phyloP scores from a whole-genome alignment of 2,888 invertebrate genomes.

The Andrena praecox region DNA sequence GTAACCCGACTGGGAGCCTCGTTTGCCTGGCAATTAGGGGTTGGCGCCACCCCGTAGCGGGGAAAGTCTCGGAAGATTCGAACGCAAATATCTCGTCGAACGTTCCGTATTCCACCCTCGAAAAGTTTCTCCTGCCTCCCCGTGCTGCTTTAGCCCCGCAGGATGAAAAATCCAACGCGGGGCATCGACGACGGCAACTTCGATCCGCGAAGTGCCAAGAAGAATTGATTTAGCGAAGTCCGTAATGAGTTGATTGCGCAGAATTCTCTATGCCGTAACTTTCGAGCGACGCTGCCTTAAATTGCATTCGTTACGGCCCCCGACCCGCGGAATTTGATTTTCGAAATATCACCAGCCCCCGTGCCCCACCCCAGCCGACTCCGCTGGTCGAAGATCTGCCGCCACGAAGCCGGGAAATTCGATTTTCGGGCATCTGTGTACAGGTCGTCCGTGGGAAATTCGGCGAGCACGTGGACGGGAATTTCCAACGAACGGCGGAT shows the following conservation, averaged over 20 bases:
- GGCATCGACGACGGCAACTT: constrained; percentile 29
- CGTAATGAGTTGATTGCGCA: constrained; percentile 69
- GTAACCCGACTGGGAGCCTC: not conserved
- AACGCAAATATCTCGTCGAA: not conserved
- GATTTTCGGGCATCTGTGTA: constrained; percentile 66
- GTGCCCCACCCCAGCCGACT: not conserved
- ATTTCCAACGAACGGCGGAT: constrained; percentile 37
- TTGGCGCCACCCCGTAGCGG: not conserved
- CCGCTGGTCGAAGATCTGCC: constrained; percentile 36
- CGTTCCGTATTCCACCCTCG: not conserved
- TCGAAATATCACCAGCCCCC: constrained; percentile 60
- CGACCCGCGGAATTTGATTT: constrained; percentile 68
- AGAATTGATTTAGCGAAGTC: constrained; percentile 69
- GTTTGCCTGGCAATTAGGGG: constrained; percentile 11
- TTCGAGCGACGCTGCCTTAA: constrained; percentile 61
- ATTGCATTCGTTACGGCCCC: constrained; percentile 66
- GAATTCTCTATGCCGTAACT: constrained; percentile 64
- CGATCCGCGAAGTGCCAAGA: constrained; percentile 49
- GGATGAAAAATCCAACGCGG: constrained; percentile 7
- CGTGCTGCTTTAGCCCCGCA: not conserved
- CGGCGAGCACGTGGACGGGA: constrained; percentile 43
- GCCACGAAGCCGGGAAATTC: constrained; percentile 59
- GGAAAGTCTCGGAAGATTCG: constrained; percentile 1
- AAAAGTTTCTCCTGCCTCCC: constrained; percentile 15
- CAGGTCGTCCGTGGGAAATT: constrained; percentile 49